Evolutionary conservation across 2,888 invertebrate genomes (phyloP), one percentile per base, ranked within the genome.

Genomic region (Chrysomela aeneicollis): DNA sequence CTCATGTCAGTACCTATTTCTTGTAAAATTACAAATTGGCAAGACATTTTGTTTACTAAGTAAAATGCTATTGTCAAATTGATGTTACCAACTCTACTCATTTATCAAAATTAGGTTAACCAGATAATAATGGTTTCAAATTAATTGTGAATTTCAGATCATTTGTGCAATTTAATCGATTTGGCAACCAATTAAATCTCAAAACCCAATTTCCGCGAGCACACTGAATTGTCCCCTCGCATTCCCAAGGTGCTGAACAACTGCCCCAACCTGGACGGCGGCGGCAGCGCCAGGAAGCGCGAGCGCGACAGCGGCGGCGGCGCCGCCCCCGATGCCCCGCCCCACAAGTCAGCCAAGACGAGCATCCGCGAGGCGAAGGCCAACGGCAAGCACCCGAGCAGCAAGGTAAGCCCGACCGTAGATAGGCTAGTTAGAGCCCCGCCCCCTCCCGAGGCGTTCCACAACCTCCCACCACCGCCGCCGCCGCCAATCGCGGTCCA

Each of bases 341-440:
- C 82, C 3, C 61, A 59, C 21, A 82, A 82, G 73, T 22, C 77
- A 21, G 65, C 77, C 46, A 81, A 79, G 66, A 72, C 76, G 32
- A 77, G 73, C 55, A 67, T 73, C 66, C 75, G 72, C 65, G 78
- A 77, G n/a, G 66, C 74, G 42, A 79, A 81, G 72, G 81, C 81
- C 65, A 82, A 81, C 72, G 82, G 82, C 58, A 76, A 81, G 66
- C 81, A 79, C 68, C 80, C 82, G 35, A 74, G 69, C 52, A 76
- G 70, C 71, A 82, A 82, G 82, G 82, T 82, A 81, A 82, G 82
- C 77, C 22, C 51, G 30, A 21, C 42, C 51, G 49, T 32, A 32
- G 49, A 63, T 53, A 51, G 52, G 54, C 54, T 66, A 59, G 32
- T 21, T 49, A 35, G 50, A 19, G 15, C 59, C 10, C 65, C 35